phyloP scores from a whole-genome alignment of 1,140 invertebrate genomes.

The Habropoda laboriosa region DNA sequence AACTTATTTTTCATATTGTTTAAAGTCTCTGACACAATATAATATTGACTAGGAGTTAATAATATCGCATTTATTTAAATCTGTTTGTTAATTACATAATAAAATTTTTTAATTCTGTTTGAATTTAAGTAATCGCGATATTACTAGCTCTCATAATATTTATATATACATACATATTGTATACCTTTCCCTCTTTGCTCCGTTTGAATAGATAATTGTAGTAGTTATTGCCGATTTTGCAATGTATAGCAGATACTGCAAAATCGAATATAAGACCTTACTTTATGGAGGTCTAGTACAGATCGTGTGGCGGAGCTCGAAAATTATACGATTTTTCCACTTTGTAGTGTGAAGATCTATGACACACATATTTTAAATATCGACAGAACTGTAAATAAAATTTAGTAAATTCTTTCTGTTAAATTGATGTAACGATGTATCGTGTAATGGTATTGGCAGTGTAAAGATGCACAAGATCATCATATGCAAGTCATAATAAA shows the following conservation, averaged over 20 bases:
- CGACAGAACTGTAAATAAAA: slow-evolving; percentile 42
- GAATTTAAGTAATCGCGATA: slow-evolving; percentile 30
- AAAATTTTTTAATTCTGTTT: slow-evolving; percentile 29
- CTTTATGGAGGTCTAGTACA: slow-evolving; percentile 44
- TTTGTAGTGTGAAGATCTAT: slow-evolving; percentile 46
- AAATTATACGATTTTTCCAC: slow-evolving; percentile 55
- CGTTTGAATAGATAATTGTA: slow-evolving; percentile 53
- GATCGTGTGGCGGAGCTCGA: slow-evolving; percentile 57
- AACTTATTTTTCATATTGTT: slow-evolving; percentile 35
- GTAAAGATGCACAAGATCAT: slow-evolving; percentile 68
- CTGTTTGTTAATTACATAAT: slow-evolving; percentile 12
- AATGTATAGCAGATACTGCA: slow-evolving; percentile 39
- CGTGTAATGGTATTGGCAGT: slow-evolving; percentile 58
- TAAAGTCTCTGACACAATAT: slow-evolving; percentile 10
- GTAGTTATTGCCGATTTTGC: slow-evolving; percentile 38
- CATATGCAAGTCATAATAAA: slow-evolving; percentile 69
- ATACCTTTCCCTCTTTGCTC: slow-evolving; percentile 60
- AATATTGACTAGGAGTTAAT: slow-evolving; percentile 33
- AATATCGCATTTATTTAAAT: slow-evolving; percentile 40
- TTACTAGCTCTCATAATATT: slow-evolving; percentile 43
- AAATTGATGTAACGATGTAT: slow-evolving; percentile 53
- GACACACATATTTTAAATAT: slow-evolving; percentile 50
- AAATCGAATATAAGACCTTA: slow-evolving; percentile 33
- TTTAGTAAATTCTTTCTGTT: slow-evolving; percentile 52
- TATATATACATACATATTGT: slow-evolving; percentile 26